Evolutionary conservation across 1,140 invertebrate genomes (phyloP).

Genomic region (Cotesia chilonis): DNA sequence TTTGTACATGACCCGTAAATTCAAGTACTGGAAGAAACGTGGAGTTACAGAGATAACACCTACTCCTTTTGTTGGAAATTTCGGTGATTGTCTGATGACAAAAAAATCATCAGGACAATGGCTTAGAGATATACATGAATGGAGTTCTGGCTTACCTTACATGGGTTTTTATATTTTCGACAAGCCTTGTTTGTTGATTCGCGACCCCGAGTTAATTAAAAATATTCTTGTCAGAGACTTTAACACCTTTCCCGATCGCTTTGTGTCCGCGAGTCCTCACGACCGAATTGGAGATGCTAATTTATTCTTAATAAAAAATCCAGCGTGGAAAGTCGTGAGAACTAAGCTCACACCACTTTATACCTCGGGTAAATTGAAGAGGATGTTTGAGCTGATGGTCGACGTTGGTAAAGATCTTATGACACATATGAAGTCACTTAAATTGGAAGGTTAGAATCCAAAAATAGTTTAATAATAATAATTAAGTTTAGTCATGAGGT

Average conservation of each 20-base stretch:
- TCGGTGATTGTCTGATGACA: constrained; percentile 35
- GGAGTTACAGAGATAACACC: constrained; percentile 50
- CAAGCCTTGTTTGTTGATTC: constrained; percentile 56
- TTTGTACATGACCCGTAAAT: constrained; percentile 54
- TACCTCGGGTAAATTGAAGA: constrained; percentile 60
- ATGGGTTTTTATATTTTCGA: constrained; percentile 58
- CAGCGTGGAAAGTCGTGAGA: constrained; percentile 58
- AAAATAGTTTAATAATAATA: not conserved
- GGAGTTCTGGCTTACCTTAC: constrained; percentile 40
- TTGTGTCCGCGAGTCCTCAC: constrained; percentile 34
- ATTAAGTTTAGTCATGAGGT: not conserved
- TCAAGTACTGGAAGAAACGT: constrained; percentile 58
- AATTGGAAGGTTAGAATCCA: constrained; percentile 56
- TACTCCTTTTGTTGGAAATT: constrained; percentile 54
- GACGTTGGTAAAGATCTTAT: constrained; percentile 57
- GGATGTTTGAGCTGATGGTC: constrained; percentile 59
- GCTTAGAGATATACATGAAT: constrained; percentile 41
- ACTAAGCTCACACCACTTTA: constrained; percentile 60
- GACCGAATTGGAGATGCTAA: constrained; percentile 49
- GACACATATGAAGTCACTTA: constrained; percentile 44
- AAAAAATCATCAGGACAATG: constrained; percentile 37
- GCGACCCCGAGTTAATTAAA: constrained; percentile 63
- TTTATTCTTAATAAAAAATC: constrained; percentile 53
- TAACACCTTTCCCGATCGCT: constrained; percentile 56
- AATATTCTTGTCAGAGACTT: constrained; percentile 65